Evolutionary conservation across 2,113 vertebrate species (phyloP), one percentile per base, ranked within the genome.

Genomic region (Lycaon pictus): DNA sequence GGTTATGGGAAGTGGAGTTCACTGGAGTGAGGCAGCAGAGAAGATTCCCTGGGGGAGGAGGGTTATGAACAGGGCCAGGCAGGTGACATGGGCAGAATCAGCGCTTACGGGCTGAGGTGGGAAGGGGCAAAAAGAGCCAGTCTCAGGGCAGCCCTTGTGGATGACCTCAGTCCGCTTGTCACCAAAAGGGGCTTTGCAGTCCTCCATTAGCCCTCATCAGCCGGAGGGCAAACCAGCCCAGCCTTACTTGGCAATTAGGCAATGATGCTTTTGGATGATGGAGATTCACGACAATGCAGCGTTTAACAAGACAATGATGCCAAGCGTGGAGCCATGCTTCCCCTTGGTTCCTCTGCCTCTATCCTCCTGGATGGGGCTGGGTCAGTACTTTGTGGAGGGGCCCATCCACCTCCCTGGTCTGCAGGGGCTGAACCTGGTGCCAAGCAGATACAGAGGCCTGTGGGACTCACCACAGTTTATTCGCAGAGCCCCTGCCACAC

Each of bases 231-330:
- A 67, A 2, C 3, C 48, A 35, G 55, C 35, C 37, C 55, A 6
- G 62, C 20, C 81, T 58, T 72, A 15, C 3, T 51, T 63, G 48
- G 92, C 10, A 1, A 7, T 5, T 6, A 25, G 25, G 15, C 5
- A 2, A 25, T 22, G 37, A 17, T 25, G 43, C 29, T 19, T 19
- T 2, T 43, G 56, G 37, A 10, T 9, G 69, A 17, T 22, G 22
- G n/a, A 29, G 20, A 27, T 16, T 13, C 25, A n/a, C 0, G 22
- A 2, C 0, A 15, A 23, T 3, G 19, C 1, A 3, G 35, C 0
- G 0, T 62, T 82, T 6, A 51, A 9, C 0, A 4, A 2, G 88
- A 63, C 19, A 7, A 15, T 0, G 35, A 9, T 3, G 37, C 32
- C 12, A 35, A 6, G 32, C 0, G 3, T 29, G 20, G 43, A 22